Conservation (phyloP, 2,113 vertebrate genomes). For the Sigmodon hispidus region DNA sequence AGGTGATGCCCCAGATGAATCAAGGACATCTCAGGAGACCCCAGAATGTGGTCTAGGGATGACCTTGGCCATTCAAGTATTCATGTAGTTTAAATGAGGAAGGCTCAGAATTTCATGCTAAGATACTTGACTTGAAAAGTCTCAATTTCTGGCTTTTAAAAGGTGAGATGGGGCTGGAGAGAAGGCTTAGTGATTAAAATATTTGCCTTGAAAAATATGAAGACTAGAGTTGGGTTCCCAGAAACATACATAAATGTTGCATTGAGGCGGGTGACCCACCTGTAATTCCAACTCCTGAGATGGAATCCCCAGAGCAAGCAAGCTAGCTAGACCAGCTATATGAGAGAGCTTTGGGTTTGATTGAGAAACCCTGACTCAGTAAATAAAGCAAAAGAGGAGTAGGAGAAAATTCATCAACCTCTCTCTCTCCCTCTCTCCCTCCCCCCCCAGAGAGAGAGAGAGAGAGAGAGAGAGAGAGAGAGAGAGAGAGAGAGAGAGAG, state of each 20-base stretch:
- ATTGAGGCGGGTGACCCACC: background rate
- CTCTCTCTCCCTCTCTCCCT: too few relatives aligned
- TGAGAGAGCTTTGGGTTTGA: background rate
- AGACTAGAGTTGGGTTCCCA: background rate
- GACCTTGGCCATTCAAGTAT: background rate
- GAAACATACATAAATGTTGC: background rate
- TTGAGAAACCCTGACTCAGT: background rate
- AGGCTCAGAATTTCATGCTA: background rate
- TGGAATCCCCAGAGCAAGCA: background rate
- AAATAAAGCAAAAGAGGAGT: background rate
- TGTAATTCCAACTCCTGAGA: background rate
- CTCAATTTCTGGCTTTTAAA: background rate
- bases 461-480: too few relatives aligned
- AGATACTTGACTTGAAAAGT: background rate
- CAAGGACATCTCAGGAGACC: background rate
- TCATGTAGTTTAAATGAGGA: background rate
- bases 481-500: too few relatives aligned
- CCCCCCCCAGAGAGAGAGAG: too few relatives aligned
- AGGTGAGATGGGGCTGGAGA: background rate
- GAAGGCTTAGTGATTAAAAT: background rate
- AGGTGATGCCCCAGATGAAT: background rate
- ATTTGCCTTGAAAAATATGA: background rate
- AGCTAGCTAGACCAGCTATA: background rate
- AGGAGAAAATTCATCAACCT: background rate
- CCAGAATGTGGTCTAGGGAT: background rate